Evolutionary conservation across 2,113 vertebrate species (phyloP).

Genomic region (Cyanoderma ruficeps): DNA sequence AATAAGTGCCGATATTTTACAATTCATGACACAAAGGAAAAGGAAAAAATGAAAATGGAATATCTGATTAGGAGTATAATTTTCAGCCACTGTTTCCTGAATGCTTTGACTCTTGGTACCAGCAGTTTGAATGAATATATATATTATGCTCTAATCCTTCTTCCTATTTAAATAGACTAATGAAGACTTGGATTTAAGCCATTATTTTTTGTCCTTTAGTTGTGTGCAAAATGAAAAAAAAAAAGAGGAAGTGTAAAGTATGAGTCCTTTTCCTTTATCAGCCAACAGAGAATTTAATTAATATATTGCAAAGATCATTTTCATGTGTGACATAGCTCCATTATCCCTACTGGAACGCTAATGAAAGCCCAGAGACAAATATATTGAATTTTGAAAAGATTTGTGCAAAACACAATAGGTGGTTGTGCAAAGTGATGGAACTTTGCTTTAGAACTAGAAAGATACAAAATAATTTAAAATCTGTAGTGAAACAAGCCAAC

Average conservation of each 20-base stretch:
- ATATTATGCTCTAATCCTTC: background rate
- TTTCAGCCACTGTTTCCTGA: conserved; percentile 28
- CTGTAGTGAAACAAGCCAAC: background rate
- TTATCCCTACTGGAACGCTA: background rate
- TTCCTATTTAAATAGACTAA: background rate
- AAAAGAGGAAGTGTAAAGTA: background rate
- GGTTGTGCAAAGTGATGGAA: background rate
- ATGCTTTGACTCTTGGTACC: background rate
- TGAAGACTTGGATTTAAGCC: background rate
- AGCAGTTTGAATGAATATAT: background rate
- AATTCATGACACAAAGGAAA: conserved; percentile 59
- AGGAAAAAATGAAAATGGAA: conserved; percentile 44
- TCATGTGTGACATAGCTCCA: background rate
- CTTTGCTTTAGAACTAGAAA: background rate
- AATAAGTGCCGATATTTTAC: conserved; percentile 70
- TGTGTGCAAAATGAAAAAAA: background rate
- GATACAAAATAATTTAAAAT: background rate
- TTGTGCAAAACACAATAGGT: background rate
- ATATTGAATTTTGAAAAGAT: background rate
- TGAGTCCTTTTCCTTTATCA: background rate
- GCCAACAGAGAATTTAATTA: background rate
- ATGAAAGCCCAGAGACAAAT: background rate
- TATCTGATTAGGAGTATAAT: conserved; percentile 50
- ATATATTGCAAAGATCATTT: background rate
- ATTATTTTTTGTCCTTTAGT: background rate